phyloP scores from a whole-genome alignment of 2,888 invertebrate species.

The Hetaerina titia region DNA sequence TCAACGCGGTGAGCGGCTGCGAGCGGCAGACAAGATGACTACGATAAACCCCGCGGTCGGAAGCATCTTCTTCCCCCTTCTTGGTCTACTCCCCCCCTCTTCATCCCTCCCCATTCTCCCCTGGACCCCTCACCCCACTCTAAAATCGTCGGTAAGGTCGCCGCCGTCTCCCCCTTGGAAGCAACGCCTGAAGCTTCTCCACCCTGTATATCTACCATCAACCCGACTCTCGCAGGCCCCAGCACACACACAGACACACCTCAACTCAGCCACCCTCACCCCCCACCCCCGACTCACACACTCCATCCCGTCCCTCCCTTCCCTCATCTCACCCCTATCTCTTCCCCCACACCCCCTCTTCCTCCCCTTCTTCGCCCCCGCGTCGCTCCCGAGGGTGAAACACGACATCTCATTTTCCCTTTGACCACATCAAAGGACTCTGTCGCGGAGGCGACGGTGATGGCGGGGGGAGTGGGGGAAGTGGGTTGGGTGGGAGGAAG shows the following conservation, averaged over 20 bases:
- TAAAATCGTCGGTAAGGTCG: background rate
- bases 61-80: background rate
- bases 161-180: background rate
- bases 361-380: background rate
- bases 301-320: background rate
- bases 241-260: too few species aligned
- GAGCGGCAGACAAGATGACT: conserved; percentile 2
- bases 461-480: background rate
- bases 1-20: background rate
- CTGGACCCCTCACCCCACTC: too few species aligned
- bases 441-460: background rate
- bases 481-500: background rate
- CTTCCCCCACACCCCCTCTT: background rate
- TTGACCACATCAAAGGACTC: conserved; percentile 17
- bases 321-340: background rate
- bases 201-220: background rate
- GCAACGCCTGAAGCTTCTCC: background rate
- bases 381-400: background rate
- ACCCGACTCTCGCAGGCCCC: too few species aligned
- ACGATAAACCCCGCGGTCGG: conserved; percentile 2
- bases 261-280: too few species aligned
- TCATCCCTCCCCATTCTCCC: background rate
- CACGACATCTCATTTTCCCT: conserved; percentile 6
- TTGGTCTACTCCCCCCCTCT: too few species aligned
- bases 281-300: background rate